Evolutionary conservation across 2,888 invertebrate genomes (phyloP).

Genomic region (Diarsia brunnea): DNA sequence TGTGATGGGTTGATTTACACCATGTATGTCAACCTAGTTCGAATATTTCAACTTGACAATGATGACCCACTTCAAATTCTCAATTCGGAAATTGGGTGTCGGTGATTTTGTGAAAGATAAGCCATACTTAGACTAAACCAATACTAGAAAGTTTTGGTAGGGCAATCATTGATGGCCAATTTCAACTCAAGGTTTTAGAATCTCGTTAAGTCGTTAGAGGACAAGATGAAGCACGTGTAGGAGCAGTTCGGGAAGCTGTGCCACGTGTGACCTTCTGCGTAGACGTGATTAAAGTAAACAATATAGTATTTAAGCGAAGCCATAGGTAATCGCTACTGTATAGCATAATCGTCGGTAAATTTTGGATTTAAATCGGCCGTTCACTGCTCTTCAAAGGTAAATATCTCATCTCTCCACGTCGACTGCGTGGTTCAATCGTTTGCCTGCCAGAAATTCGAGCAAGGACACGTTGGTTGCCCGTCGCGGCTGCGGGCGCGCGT

Average conservation of each 20-base stretch:
- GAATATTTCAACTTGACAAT: neutral
- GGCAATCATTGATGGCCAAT: neutral
- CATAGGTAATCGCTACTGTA: neutral
- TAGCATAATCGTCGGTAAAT: neutral
- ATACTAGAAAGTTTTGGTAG: neutral
- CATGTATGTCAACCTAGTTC: no score
- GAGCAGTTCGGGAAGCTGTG: neutral
- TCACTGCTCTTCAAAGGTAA: no score
- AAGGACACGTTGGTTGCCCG: neutral
- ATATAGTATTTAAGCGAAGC: neutral
- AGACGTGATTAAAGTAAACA: neutral
- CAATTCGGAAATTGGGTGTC: neutral
- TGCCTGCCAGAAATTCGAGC: neutral
- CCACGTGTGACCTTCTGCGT: neutral
- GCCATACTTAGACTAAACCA: neutral
- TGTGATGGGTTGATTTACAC: no score
- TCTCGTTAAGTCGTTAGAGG: neutral
- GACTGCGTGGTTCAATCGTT: neutral
- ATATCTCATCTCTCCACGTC: neutral
- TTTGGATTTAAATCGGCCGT: neutral
- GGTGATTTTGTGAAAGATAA: neutral
- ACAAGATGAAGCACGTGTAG: neutral
- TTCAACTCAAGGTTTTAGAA: neutral
- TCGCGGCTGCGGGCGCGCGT: no score
- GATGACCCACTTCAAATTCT: neutral